These are phyloP conservation scores for Hybognathus amarus DNA, from an alignment of 2,797 vertebrate species.

Conservation along the genomic window DNA sequence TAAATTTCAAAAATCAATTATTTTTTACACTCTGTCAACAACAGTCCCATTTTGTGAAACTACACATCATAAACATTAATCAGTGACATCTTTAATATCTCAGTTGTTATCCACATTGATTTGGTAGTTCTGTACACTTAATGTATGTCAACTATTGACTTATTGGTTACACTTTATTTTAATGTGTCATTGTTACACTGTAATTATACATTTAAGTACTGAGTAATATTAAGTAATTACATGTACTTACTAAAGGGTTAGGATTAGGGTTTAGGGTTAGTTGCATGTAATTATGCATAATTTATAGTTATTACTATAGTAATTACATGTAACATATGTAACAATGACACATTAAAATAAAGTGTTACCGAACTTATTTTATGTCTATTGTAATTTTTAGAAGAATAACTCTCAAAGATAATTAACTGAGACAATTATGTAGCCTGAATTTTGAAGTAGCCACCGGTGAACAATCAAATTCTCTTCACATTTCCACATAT, in stretches of 20 bases:
- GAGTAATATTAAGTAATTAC: no score
- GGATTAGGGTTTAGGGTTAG: no score
- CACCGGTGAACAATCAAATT: background rate
- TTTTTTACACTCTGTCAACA: background rate
- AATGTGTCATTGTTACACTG: no score
- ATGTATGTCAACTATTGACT: background rate
- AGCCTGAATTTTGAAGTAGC: background rate
- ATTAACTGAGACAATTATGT: background rate
- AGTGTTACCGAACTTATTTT: no score
- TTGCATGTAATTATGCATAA: no score
- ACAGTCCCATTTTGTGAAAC: background rate
- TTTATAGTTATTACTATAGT: no score
- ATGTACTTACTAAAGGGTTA: no score
- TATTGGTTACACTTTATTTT: no score
- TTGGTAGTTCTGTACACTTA: background rate
- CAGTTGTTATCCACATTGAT: background rate
- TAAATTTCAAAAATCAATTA: fast-evolving
- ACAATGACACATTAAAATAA: no score
- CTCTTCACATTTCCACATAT: background rate
- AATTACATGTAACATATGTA: no score
- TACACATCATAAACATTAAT: background rate
- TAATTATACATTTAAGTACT: no score
- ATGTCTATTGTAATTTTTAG: background rate
- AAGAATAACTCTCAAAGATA: background rate
- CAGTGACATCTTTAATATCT: background rate